Evolutionary conservation across 2,113 vertebrate species (phyloP), one percentile per base, ranked within the genome.

Genomic region (Lota lota): DNA sequence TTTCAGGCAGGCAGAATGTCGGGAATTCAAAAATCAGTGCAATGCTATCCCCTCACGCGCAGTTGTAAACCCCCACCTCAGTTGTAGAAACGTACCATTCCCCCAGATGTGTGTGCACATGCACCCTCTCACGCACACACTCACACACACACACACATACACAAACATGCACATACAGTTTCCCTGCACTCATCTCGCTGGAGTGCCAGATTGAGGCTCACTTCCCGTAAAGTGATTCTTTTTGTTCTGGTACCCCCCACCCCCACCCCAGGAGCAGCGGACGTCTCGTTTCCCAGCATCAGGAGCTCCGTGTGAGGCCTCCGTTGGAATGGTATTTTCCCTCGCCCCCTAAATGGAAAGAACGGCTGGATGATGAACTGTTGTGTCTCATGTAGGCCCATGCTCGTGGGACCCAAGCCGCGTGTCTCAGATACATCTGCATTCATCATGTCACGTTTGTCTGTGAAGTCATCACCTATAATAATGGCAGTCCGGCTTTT

Each of bases 211-310:
- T 67, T 47, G 40, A 47, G 40, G 10, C 67, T 66, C 79, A 59
- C 63, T 90, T 90, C 84, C 89, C 75, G 86, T 81, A 88, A 90
- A 79, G 12, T 22, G 12, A 20, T 64, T 50, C 66, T 63, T 47
- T 68, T 69, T 40, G 28, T 57, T 22, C 22, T 22, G n/a, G 3
- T 19, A 54, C 65, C 68, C 60, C 66, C 64, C 63, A 63, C 66
- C 70, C 69, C 75, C 36, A 2, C 40, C 40, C 40, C 40, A 1
- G 40, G 40, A 47, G 28, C 0, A 64, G 74, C 72, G 47, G 67
- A 74, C 58, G 64, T 83, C 78, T 67, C 73, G 60, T 70, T 89
- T 88, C 85, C 89, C 85, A 88, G 87, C 89, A 88, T 84, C 74
- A 58, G 68, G 67, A 36, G 65, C 83, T 82, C 74, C 62, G 74